Conservation (phyloP, 2,113 vertebrate genomes). For the Microcebus lehilahytsara region DNA sequence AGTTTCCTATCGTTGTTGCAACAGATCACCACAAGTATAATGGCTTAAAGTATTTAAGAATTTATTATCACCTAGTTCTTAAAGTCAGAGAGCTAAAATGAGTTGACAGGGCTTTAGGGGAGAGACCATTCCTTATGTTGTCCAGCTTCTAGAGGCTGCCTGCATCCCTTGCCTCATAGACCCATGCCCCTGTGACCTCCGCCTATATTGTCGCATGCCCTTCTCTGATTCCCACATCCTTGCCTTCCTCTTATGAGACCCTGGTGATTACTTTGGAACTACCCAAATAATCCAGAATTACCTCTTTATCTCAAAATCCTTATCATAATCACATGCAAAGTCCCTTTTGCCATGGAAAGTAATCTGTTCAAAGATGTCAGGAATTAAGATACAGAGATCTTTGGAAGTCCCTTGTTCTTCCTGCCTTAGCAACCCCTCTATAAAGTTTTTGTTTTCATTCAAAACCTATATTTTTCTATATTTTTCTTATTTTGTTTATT, state of each 20-base stretch:
- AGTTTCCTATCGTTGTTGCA: not conserved
- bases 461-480: not conserved
- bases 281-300: not conserved
- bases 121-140: not conserved
- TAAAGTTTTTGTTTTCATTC: not conserved
- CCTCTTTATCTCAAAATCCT: not conserved
- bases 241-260: not conserved
- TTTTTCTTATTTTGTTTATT: not conserved
- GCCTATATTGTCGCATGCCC: not conserved
- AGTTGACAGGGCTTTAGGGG: not conserved
- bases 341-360: not conserved
- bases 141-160: not conserved
- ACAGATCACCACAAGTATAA: not conserved
- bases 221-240: not conserved
- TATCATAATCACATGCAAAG: not conserved
- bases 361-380: not conserved
- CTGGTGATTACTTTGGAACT: not conserved
- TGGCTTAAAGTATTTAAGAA: not conserved
- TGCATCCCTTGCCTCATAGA: not conserved
- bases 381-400: not conserved
- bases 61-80: not conserved
- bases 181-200: not conserved
- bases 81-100: not conserved
- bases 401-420: not conserved
- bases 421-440: too few relatives aligned